These are phyloP conservation scores for Archips crataeganus DNA, from an alignment of 2,888 invertebrate species.

Conservation along the genomic window DNA sequence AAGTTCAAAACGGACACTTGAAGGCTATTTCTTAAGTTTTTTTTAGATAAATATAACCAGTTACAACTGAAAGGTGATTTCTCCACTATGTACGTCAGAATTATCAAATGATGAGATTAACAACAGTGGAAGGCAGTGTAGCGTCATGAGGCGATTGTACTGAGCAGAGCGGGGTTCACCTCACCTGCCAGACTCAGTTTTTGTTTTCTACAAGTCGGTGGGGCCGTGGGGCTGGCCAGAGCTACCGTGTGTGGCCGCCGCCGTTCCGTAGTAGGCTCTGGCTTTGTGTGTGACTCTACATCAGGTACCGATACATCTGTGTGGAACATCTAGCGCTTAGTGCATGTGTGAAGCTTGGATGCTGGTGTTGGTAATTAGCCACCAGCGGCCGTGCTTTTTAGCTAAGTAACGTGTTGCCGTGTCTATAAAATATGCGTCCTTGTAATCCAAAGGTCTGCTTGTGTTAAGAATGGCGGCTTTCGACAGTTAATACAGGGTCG, in stretches of 20 bases:
- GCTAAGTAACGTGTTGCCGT: not conserved
- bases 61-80: not conserved
- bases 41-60: not conserved
- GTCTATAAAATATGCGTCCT: not conserved
- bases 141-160: constrained; percentile 49
- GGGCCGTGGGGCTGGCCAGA: constrained; percentile 87
- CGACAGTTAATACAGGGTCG: not conserved
- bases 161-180: constrained; percentile 54
- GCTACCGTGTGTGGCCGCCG: constrained; percentile 87
- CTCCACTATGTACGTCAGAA: not conserved
- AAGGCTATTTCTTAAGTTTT: no score
- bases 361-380: constrained; percentile 4
- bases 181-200: constrained; percentile 89
- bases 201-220: constrained; percentile 88
- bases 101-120: not conserved
- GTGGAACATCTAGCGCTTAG: constrained; percentile 78
- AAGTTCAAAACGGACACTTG: no score
- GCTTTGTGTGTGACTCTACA: constrained; percentile 65
- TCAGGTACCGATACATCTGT: constrained; percentile 76
- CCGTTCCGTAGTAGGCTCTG: constrained; percentile 50
- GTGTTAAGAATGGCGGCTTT: not conserved
- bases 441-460: not conserved
- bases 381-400: not conserved
- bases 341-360: constrained; percentile 47
- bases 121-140: constrained; percentile 12